phyloP scores from a whole-genome alignment of 2,888 invertebrate species.

The Tubulanus polymorphus region DNA sequence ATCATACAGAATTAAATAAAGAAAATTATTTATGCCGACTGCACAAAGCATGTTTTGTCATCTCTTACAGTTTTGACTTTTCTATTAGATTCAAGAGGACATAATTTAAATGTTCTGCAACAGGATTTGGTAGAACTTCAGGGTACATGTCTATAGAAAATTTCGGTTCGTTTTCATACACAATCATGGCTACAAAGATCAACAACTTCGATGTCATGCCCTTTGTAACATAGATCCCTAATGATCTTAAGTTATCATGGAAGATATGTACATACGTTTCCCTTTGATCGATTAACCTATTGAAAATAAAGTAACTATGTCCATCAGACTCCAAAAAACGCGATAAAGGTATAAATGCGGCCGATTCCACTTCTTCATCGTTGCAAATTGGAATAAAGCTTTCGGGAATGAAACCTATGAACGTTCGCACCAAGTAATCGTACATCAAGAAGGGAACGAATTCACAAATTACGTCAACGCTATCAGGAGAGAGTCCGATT shows the following conservation, averaged over 20 bases:
- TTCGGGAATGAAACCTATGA: slow-evolving; percentile 32
- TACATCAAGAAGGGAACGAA: slow-evolving; percentile 26
- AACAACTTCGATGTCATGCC: slow-evolving; percentile 35
- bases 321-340: slow-evolving; percentile 30
- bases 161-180: slow-evolving; percentile 15
- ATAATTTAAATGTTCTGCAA: too few species aligned
- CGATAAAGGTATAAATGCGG: slow-evolving; percentile 37
- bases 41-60: too few species aligned
- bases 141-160: slow-evolving; percentile 4
- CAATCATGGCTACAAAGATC: slow-evolving; percentile 26
- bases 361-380: slow-evolving; percentile 36
- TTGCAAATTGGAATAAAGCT: slow-evolving; percentile 36
- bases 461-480: slow-evolving; percentile 34
- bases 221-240: slow-evolving; percentile 27
- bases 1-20: too few species aligned
- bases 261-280: slow-evolving; percentile 24
- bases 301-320: not conserved
- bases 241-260: slow-evolving; percentile 26
- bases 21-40: too few species aligned
- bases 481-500: slow-evolving; percentile 33
- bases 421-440: slow-evolving; percentile 34
- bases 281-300: slow-evolving; percentile 5
- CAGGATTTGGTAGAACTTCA: too few species aligned
- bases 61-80: too few species aligned
- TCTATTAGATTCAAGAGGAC: too few species aligned